Conservation (phyloP, 2,113 vertebrate species). For the Istiophorus platypterus region DNA sequence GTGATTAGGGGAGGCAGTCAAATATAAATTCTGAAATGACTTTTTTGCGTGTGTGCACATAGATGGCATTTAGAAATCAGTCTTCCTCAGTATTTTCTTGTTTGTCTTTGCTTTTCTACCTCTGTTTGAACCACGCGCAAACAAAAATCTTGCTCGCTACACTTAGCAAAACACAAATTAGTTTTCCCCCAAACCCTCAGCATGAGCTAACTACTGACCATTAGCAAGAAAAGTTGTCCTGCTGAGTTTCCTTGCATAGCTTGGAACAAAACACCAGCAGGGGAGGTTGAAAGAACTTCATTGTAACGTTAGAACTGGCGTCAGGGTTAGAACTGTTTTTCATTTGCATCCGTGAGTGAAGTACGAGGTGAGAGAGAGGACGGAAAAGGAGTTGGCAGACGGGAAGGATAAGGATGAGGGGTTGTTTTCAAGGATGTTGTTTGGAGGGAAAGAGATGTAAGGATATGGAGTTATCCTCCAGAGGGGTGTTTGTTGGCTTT, state of each 20-base stretch:
- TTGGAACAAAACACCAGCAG: slow-evolving; percentile 41
- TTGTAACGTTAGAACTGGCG: slow-evolving; percentile 48
- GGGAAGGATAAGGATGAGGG: slow-evolving; percentile 36
- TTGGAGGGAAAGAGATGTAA: slow-evolving; percentile 54
- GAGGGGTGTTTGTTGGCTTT: slow-evolving; percentile 46
- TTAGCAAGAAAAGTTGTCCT: slow-evolving; percentile 50
- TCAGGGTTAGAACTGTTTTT: slow-evolving; percentile 40
- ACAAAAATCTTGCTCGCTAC: background rate
- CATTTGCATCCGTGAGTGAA: slow-evolving; percentile 51
- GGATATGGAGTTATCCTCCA: slow-evolving; percentile 51
- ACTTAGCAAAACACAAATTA: slow-evolving; percentile 29
- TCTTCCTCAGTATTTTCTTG: background rate
- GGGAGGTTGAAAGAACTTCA: slow-evolving; percentile 50
- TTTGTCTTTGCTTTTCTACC: slow-evolving; percentile 33
- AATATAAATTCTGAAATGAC: slow-evolving; percentile 24
- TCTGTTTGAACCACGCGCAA: slow-evolving; percentile 13
- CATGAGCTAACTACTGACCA: slow-evolving; percentile 50
- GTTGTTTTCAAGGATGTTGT: slow-evolving; percentile 60
- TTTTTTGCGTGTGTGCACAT: background rate
- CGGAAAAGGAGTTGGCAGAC: slow-evolving; percentile 2
- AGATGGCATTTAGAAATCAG: slow-evolving; percentile 7
- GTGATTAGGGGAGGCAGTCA: background rate
- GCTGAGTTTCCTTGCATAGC: slow-evolving; percentile 45
- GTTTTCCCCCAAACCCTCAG: slow-evolving; percentile 46
- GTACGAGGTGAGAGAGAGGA: background rate